Percentiles rank a stretch among this genome's conserved stretches.
These are phyloP conservation scores for Hipposideros armiger DNA, from an alignment of 2,113 vertebrate genomes.

Conservation along the genomic window DNA sequence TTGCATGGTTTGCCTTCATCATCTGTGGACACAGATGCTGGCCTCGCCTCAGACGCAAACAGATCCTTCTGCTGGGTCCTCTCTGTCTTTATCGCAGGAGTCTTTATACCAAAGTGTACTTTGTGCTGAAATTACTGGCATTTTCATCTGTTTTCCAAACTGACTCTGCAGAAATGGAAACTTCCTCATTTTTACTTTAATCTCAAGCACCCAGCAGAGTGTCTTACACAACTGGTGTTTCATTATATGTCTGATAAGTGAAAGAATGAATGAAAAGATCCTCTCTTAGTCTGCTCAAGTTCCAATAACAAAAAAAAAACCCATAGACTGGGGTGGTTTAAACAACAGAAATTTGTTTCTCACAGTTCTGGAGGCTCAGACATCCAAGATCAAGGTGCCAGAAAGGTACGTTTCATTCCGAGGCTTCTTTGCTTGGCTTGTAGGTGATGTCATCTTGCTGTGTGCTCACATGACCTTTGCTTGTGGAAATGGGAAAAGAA, in stretches of 20 bases:
- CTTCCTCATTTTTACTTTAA: conserved; percentile 65
- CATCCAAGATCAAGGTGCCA: not conserved
- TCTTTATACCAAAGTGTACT: not conserved
- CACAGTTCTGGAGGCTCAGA: not conserved
- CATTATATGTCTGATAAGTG: not conserved
- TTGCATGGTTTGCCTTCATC: not conserved
- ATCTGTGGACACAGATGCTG: not conserved
- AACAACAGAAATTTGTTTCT: not conserved
- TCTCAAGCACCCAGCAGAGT: conserved; percentile 46
- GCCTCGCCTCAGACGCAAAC: not conserved
- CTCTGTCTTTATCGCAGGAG: not conserved
- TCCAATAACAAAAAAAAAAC: not conserved
- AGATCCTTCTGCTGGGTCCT: not conserved
- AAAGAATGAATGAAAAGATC: not conserved
- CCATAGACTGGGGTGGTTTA: not conserved
- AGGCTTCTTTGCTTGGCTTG: not conserved
- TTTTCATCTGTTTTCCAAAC: conserved; percentile 54
- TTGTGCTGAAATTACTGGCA: conserved; percentile 22
- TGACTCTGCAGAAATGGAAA: conserved; percentile 52
- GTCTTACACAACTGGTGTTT: not conserved
- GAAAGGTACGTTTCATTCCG: not conserved
- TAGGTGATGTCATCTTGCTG: not conserved
- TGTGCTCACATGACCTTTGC: not conserved
- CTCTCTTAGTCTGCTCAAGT: not conserved
- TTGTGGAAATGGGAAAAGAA: not conserved